Percentiles rank a stretch among this genome's conserved stretches.
These are phyloP conservation scores for Stegostoma tigrinum DNA, from an alignment of 2,113 vertebrate genomes.

Conservation along the genomic window DNA sequence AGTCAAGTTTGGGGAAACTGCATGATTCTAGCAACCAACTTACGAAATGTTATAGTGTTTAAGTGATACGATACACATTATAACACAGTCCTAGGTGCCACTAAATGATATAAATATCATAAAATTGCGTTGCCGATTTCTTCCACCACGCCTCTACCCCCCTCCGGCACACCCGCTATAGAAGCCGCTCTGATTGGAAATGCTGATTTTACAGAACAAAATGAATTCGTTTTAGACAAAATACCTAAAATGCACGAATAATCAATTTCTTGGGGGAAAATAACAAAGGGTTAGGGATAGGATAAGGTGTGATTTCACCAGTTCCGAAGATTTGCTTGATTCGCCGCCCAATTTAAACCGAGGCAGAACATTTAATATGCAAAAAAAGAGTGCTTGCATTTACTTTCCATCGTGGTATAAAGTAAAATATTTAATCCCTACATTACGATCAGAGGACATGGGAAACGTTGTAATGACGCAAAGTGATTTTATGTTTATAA, in stretches of 20 bases:
- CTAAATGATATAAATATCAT: background rate
- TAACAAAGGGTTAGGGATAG: background rate
- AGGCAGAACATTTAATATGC: background rate
- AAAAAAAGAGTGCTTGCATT: background rate
- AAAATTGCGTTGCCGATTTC: background rate
- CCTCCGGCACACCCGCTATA: background rate
- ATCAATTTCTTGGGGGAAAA: background rate
- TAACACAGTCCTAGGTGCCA: background rate
- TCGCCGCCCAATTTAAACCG: background rate
- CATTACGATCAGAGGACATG: background rate
- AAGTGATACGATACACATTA: background rate
- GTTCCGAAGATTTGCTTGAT: no score
- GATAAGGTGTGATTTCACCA: background rate
- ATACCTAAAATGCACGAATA: background rate
- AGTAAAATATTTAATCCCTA: background rate
- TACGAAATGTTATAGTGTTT: background rate
- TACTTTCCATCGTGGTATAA: background rate
- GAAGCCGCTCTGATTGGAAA: background rate
- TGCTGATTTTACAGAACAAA: background rate
- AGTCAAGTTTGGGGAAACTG: background rate
- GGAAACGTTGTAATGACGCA: background rate
- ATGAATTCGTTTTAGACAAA: background rate
- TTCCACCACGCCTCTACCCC: background rate
- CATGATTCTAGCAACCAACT: background rate
- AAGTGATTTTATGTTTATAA: background rate